Conservation (phyloP, 2,113 vertebrate species). For the Scalopus aquaticus region DNA sequence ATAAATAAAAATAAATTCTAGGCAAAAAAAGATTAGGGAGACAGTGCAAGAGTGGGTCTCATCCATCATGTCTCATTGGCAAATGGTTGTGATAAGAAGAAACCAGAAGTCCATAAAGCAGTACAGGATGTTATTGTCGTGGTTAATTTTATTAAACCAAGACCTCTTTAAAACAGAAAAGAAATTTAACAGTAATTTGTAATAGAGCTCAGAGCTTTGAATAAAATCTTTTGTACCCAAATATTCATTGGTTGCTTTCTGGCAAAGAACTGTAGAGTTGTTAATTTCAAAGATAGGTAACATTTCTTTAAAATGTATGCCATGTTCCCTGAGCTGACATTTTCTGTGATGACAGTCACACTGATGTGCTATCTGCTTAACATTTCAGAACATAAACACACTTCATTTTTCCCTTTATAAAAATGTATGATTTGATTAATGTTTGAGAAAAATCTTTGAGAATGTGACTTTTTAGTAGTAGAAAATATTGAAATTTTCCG, state of each 20-base stretch:
- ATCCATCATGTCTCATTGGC: neutral
- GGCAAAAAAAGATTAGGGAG: slow-evolving; percentile 42
- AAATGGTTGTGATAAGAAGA: neutral
- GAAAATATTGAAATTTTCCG: neutral
- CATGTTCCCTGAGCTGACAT: neutral
- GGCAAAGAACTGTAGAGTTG: neutral
- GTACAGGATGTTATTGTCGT: neutral
- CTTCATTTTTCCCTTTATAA: neutral
- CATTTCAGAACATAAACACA: neutral
- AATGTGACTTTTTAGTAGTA: neutral
- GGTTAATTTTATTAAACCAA: slow-evolving; percentile 4
- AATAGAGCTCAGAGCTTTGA: neutral
- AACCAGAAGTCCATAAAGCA: neutral
- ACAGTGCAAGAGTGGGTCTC: neutral
- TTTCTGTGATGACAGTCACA: neutral
- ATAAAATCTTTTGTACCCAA: neutral
- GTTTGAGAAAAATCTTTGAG: neutral
- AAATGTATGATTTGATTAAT: neutral
- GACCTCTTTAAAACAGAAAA: neutral
- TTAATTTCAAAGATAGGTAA: neutral
- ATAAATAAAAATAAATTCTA: too few relatives aligned
- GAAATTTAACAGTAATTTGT: neutral
- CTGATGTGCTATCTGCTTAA: neutral
- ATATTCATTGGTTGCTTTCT: neutral
- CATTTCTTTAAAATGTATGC: neutral